These are phyloP conservation scores for Amiota minor DNA, from an alignment of 2,888 invertebrate genomes.

Conservation along the genomic window DNA sequence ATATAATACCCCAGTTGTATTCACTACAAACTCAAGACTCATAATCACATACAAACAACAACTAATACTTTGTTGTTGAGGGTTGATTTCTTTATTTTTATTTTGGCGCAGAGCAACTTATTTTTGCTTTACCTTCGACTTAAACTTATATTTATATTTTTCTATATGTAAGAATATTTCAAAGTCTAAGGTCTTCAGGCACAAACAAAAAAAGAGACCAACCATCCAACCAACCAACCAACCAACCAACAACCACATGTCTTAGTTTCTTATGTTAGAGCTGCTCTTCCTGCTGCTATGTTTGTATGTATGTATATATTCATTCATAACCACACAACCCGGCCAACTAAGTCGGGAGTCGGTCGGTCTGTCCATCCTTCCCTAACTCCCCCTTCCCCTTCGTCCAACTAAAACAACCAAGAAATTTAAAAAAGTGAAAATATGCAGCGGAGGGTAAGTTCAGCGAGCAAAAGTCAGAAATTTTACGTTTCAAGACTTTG, in stretches of 20 bases:
- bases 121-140: no score
- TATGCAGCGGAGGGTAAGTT: neutral
- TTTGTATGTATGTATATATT: constrained; percentile 20
- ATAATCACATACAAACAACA: no score
- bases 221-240: no score
- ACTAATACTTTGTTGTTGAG: constrained; percentile 37
- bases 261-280: no score
- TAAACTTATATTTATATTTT: no score
- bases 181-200: constrained; percentile 20
- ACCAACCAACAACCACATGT: no score
- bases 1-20: constrained; percentile 4
- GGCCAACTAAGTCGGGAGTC: no score
- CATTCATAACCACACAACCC: constrained; percentile 15
- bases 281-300: neutral
- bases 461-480: constrained; percentile 36
- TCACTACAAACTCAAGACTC: no score
- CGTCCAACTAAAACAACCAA: no score
- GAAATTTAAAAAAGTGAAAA: no score
- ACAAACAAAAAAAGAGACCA: no score
- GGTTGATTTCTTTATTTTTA: constrained; percentile 61
- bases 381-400: neutral
- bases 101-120: constrained; percentile 20
- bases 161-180: neutral
- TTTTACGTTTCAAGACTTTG: constrained; percentile 33
- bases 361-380: neutral